Evolutionary conservation across 2,888 invertebrate genomes (phyloP).

Genomic region (Torymus auratus): DNA sequence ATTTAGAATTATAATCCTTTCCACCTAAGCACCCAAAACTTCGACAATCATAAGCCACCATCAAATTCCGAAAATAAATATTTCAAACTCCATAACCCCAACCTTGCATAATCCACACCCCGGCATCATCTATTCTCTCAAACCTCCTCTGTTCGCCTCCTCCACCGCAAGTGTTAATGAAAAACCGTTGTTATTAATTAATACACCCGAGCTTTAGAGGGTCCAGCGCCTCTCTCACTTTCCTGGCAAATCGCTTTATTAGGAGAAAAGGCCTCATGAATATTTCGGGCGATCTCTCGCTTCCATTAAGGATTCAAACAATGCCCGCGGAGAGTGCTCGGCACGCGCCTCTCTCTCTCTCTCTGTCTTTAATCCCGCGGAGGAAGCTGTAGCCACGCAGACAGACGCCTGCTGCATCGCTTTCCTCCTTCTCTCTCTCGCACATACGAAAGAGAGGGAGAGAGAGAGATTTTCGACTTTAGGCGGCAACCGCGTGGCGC

Average conservation of each 20-base stretch:
- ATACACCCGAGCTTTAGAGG: constrained; percentile 2
- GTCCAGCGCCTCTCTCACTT: not conserved
- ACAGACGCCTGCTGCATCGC: constrained; percentile 13
- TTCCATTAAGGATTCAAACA: constrained; percentile 34
- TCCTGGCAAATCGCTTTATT: constrained; percentile 28
- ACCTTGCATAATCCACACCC: too few relatives aligned
- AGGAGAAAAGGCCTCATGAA: constrained; percentile 27
- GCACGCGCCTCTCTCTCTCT: constrained; percentile 15
- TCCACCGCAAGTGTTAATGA: too few relatives aligned
- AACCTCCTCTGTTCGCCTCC: too few relatives aligned
- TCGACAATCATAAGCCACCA: too few relatives aligned
- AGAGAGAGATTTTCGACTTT: constrained; percentile 44
- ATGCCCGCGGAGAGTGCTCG: constrained; percentile 2
- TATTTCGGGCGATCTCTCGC: constrained; percentile 15
- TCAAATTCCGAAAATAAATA: too few relatives aligned
- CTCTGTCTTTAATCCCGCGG: constrained; percentile 47
- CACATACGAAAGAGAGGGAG: not conserved
- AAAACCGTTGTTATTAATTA: constrained; percentile 15
- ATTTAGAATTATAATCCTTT: too few relatives aligned
- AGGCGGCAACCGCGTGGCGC: constrained; percentile 36
- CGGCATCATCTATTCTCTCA: too few relatives aligned
- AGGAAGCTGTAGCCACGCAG: constrained; percentile 51
- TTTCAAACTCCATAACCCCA: too few relatives aligned
- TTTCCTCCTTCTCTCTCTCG: not conserved
- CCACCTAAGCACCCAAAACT: too few relatives aligned